phyloP scores from a whole-genome alignment of 2,113 vertebrate species.

The Pimephales promelas region DNA sequence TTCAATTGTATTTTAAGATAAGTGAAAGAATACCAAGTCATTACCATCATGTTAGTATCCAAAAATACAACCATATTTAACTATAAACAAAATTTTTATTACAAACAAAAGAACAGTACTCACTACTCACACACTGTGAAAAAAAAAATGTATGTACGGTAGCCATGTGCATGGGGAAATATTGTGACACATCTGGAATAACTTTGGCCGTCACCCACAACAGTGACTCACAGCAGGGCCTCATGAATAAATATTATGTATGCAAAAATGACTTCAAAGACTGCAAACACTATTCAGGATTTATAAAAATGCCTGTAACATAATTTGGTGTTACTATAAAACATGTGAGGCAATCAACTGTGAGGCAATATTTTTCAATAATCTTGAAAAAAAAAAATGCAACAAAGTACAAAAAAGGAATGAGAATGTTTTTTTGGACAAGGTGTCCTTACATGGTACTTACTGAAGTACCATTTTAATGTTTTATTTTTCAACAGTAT shows the following conservation, averaged over 20 bases:
- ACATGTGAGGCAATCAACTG: background rate
- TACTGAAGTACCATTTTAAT: too few relatives aligned
- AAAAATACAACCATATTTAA: background rate
- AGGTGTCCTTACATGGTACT: background rate
- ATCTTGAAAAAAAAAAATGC: background rate
- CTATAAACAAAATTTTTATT: too few relatives aligned
- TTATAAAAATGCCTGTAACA: background rate
- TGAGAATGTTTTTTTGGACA: background rate
- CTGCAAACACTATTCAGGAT: background rate
- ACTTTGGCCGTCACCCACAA: background rate
- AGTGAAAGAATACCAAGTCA: background rate
- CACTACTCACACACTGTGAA: background rate
- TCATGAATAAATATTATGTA: background rate
- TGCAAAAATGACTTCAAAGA: background rate
- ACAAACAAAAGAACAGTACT: slow-evolving; percentile 12
- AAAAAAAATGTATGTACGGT: background rate
- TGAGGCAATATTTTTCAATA: background rate
- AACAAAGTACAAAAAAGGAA: background rate
- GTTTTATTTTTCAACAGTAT: too few relatives aligned
- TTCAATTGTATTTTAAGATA: background rate
- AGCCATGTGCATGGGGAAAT: slow-evolving; percentile 16
- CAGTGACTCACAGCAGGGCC: slow-evolving; percentile 5
- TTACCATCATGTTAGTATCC: background rate
- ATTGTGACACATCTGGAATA: slow-evolving; percentile 15
- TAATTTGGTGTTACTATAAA: background rate